A percentile compares a stretch with the other conserved stretches of the same genome.
Conservation (phyloP, 2,797 vertebrate species). For the Siniperca scherzeri region DNA sequence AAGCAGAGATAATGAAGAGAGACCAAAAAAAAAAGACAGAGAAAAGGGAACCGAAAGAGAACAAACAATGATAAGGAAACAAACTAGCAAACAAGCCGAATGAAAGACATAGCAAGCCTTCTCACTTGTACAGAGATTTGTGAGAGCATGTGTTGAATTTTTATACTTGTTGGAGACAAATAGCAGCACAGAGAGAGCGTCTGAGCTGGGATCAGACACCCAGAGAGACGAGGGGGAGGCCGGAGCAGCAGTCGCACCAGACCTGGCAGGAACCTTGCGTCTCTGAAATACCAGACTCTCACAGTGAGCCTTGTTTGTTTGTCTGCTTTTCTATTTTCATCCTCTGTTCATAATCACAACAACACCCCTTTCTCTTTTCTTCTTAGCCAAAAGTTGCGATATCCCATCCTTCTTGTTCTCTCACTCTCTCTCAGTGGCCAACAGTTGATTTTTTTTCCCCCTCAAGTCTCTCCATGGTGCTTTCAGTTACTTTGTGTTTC, state of each 20-base stretch:
- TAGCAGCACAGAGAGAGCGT: slow-evolving; percentile 45
- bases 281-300: slow-evolving; percentile 55
- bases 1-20: slow-evolving; percentile 34
- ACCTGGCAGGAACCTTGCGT: slow-evolving; percentile 40
- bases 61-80: slow-evolving; percentile 28
- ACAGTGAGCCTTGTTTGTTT: slow-evolving; percentile 62
- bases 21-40: slow-evolving; percentile 1
- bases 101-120: slow-evolving; percentile 36
- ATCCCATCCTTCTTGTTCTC: slow-evolving; percentile 24
- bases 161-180: slow-evolving; percentile 48
- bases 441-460: background rate
- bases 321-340: slow-evolving; percentile 58
- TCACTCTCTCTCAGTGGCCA: slow-evolving; percentile 26
- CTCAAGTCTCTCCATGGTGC: background rate
- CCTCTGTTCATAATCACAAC: slow-evolving; percentile 42
- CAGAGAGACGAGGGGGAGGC: slow-evolving; percentile 39
- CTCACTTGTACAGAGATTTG: slow-evolving; percentile 45
- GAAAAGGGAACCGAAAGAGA: slow-evolving; percentile 29
- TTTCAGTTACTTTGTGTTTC: slow-evolving; percentile 25
- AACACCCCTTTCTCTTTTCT: slow-evolving; percentile 21
- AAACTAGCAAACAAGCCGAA: slow-evolving; percentile 45
- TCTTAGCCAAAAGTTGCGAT: slow-evolving; percentile 28
- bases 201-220: slow-evolving; percentile 60
- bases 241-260: slow-evolving; percentile 34
- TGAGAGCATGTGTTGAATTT: slow-evolving; percentile 40